Percentiles rank a stretch among this genome's conserved stretches.
These are phyloP conservation scores for Pygoscelis adeliae DNA, from an alignment of 2,113 vertebrate genomes.

Conservation along the genomic window DNA sequence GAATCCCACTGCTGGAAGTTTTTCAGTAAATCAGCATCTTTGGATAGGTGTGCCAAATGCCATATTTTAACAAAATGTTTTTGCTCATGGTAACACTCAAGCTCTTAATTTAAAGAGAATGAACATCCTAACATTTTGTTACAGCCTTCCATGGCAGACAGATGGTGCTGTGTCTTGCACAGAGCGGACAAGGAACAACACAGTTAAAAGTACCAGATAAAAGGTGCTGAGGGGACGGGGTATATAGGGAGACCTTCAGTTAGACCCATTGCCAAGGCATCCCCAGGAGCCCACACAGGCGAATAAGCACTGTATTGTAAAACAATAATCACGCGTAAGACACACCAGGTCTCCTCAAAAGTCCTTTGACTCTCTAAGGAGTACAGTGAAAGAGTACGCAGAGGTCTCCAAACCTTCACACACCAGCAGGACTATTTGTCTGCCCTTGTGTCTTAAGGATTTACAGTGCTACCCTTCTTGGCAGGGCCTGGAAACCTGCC, in stretches of 20 bases:
- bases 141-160: background rate
- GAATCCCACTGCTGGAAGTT: slow-evolving; percentile 93
- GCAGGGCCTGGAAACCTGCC: background rate
- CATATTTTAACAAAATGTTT: slow-evolving; percentile 44
- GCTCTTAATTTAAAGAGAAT: slow-evolving; percentile 71
- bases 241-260: background rate
- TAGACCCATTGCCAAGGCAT: background rate
- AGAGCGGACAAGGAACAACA: background rate
- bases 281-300: background rate
- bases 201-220: background rate
- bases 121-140: slow-evolving; percentile 45
- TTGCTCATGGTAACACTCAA: slow-evolving; percentile 57
- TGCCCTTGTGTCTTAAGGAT: background rate
- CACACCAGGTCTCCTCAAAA: background rate
- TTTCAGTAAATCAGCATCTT: slow-evolving; percentile 89
- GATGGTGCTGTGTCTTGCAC: background rate
- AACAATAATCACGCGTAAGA: background rate
- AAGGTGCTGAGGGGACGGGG: background rate
- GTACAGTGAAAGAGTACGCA: background rate
- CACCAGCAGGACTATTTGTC: background rate
- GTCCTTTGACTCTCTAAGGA: background rate
- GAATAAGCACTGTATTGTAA: background rate
- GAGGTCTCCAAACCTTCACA: background rate
- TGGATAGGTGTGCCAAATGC: slow-evolving; percentile 77
- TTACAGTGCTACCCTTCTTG: background rate